phyloP scores from a whole-genome alignment of 2,113 vertebrate genomes.

The Podiceps cristatus region DNA sequence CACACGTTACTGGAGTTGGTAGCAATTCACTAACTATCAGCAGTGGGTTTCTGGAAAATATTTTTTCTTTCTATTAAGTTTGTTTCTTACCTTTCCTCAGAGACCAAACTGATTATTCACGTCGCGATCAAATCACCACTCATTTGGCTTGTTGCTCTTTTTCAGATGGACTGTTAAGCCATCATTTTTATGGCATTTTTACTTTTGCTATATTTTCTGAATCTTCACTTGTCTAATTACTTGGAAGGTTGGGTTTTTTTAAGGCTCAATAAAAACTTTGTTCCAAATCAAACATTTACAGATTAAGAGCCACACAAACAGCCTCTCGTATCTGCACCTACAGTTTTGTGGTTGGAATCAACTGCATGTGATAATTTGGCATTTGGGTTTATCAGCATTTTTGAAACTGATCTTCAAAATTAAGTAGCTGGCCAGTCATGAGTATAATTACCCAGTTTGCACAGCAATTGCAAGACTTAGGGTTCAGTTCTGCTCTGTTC shows the following conservation, averaged over 20 bases:
- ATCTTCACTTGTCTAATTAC: not conserved
- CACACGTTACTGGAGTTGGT: slow-evolving; percentile 21
- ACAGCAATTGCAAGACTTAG: not conserved
- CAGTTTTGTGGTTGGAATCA: not conserved
- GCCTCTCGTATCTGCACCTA: not conserved
- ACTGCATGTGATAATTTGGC: not conserved
- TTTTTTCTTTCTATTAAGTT: slow-evolving; percentile 56
- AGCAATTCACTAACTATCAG: slow-evolving; percentile 54
- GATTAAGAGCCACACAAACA: not conserved
- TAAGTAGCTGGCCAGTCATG: not conserved
- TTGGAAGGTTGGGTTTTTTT: not conserved
- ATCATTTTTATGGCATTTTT: slow-evolving; percentile 31
- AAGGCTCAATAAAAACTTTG: not conserved
- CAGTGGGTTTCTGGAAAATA: slow-evolving; percentile 38
- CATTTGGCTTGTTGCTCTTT: slow-evolving; percentile 23
- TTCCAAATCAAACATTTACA: not conserved
- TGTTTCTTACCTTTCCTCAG: slow-evolving; percentile 48
- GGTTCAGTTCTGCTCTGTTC: not conserved
- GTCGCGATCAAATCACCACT: slow-evolving; percentile 40
- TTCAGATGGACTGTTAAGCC: not conserved
- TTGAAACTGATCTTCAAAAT: not conserved
- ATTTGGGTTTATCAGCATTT: not conserved
- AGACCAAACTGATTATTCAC: slow-evolving; percentile 60
- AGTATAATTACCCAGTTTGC: not conserved
- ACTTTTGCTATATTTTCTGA: slow-evolving; percentile 24